Evolutionary conservation across 2,113 vertebrate species (phyloP), one percentile per base, ranked within the genome.

Genomic region (Elephantulus edwardii): DNA sequence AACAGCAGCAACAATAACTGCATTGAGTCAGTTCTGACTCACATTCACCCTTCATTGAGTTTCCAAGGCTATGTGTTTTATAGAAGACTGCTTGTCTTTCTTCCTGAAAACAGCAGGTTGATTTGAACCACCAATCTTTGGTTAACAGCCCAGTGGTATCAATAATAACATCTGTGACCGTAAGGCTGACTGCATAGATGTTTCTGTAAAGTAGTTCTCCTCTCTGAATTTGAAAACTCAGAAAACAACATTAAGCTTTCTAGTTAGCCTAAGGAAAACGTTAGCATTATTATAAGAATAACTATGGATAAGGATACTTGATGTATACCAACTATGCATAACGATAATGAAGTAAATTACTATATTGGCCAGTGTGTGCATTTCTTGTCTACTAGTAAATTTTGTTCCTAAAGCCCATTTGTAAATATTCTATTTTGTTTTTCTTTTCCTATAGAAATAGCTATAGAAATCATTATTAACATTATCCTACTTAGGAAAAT

Each of bases 211-310:
- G 19, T 28, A 50, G 33, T 91, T 77, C 52, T 91, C 70, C 3
- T 6, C 85, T 48, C 52, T 91, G 54, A 60, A 75, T 91, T 74
- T 86, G 6, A 94, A 28, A 62, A 81, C 74, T 90, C 60, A 88
- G 16, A 38, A 72, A 60, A 90, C 0, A 24, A 11, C 54, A 62
- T 79, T 79, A 78, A 91, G 35, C n/a, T 83, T 91, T 75, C 42
- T 35, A 71, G 30, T 79, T 87, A 90, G 42, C 42, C 48, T n/a
- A 80, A 94, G 38, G 50, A 52, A 83, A 92, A 80, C 28, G 2
- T 89, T 89, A 77, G 62, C 44, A 70, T 44, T 70, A 20, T 90
- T 70, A 20, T 0, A 44, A 13, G 72, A 92, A n/a, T n/a, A n/a
- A 19, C 5, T 14, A 24, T n/a, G n/a, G n/a, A n/a, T n/a, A n/a